Conservation (phyloP, 2,797 vertebrate species). For the Phoxinus dragarum region DNA sequence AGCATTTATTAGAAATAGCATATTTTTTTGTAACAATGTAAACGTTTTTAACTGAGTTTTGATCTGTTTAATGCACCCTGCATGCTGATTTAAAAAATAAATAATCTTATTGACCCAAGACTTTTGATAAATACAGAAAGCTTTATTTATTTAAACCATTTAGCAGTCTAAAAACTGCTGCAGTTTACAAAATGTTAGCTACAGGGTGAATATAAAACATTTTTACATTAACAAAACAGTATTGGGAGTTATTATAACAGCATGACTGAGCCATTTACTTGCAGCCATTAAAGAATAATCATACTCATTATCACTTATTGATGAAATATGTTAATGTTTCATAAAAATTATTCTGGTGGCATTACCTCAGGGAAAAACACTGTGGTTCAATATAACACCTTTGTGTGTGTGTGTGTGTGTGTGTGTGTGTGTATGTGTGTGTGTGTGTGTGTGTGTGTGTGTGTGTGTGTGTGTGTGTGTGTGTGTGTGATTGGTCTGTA, state of each 20-base stretch:
- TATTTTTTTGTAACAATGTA: background rate
- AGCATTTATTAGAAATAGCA: background rate
- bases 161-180: background rate
- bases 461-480: background rate
- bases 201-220: background rate
- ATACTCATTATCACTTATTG: slow-evolving; percentile 26
- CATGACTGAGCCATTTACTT: slow-evolving; percentile 2
- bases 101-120: too few species aligned
- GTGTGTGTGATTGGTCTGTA: background rate
- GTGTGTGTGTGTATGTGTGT: background rate
- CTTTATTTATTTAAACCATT: background rate
- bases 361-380: background rate
- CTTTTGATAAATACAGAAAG: background rate
- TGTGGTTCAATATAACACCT: background rate
- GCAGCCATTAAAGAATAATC: slow-evolving; percentile 9
- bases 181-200: slow-evolving; percentile 4
- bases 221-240: background rate
- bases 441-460: background rate
- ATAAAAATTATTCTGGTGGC: background rate
- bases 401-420: background rate
- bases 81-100: background rate
- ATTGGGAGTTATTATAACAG: slow-evolving; percentile 8
- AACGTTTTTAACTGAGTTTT: background rate
- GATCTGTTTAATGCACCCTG: background rate
- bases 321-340: slow-evolving; percentile 38